Evolutionary conservation across 2,797 vertebrate genomes (phyloP).

Genomic region (Graptemys geographica): DNA sequence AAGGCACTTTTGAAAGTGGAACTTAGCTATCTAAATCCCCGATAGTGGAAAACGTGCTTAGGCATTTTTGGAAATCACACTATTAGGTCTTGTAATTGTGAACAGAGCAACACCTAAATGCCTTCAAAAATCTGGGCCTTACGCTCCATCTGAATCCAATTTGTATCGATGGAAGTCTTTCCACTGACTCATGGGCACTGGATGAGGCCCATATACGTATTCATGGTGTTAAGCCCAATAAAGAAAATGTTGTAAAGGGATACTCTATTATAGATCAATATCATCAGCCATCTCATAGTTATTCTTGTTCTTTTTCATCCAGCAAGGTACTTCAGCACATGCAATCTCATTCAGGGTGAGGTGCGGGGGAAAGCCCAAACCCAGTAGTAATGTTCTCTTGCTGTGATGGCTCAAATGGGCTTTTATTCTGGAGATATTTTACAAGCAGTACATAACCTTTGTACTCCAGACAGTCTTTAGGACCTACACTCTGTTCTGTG

Average conservation of each 20-base stretch:
- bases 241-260: neutral
- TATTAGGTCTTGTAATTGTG: neutral
- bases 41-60: neutral
- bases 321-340: neutral
- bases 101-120: neutral
- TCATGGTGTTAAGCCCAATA: neutral
- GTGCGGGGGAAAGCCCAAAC: neutral
- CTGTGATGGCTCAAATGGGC: conserved; percentile 57
- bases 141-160: neutral
- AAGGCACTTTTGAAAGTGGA: neutral
- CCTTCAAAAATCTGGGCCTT: neutral
- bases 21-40: neutral
- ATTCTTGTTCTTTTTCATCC: neutral
- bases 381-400: conserved; percentile 46
- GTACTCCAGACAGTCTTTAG: conserved; percentile 80
- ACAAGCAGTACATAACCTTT: conserved; percentile 84
- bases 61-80: neutral
- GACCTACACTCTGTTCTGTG: conserved; percentile 64
- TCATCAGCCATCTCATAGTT: neutral
- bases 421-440: conserved; percentile 83
- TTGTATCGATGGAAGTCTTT: neutral
- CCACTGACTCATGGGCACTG: neutral
- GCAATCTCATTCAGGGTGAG: neutral
- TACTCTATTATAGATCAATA: neutral
- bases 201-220: neutral